A percentile compares a stretch with the other conserved stretches of the same genome.
Evolutionary conservation across 1,140 invertebrate species (phyloP).

Genomic region (Drosophila tsacasi): DNA sequence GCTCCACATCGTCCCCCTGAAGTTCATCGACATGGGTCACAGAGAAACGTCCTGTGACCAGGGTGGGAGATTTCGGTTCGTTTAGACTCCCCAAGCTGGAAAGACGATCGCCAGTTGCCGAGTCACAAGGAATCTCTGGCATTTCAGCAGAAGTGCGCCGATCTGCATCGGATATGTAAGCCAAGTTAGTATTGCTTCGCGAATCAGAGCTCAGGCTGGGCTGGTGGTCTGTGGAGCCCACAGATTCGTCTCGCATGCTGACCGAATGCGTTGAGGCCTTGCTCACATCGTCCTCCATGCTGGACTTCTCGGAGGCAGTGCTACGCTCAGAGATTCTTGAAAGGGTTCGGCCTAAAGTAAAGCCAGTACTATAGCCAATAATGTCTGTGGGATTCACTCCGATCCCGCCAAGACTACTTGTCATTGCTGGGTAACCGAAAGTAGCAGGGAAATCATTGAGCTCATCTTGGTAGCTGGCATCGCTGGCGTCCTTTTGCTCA

Average conservation of each 20-base stretch:
- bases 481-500: constrained; percentile 82
- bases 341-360: constrained; percentile 90
- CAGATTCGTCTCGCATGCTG: constrained; percentile 92
- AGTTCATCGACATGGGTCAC: constrained; percentile 82
- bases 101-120: constrained; percentile 84
- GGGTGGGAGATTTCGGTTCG: constrained; percentile 86
- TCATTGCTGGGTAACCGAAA: constrained; percentile 89
- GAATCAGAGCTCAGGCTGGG: constrained; percentile 94
- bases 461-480: constrained; percentile 90
- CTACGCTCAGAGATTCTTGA: constrained; percentile 94
- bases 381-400: constrained; percentile 88
- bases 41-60: constrained; percentile 82
- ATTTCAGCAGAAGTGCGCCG: constrained; percentile 92
- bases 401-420: constrained; percentile 86
- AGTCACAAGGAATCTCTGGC: constrained; percentile 92
- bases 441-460: constrained; percentile 90
- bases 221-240: constrained; percentile 93
- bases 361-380: constrained; percentile 89
- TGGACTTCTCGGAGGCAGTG: constrained; percentile 93
- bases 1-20: constrained; percentile 68
- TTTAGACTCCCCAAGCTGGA: constrained; percentile 84
- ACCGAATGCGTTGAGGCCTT: constrained; percentile 92
- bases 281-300: constrained; percentile 93
- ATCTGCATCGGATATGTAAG: constrained; percentile 91
- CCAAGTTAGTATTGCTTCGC: constrained; percentile 88